Conservation (phyloP, 2,888 invertebrate genomes). For the Entomobrya multifasciata region DNA sequence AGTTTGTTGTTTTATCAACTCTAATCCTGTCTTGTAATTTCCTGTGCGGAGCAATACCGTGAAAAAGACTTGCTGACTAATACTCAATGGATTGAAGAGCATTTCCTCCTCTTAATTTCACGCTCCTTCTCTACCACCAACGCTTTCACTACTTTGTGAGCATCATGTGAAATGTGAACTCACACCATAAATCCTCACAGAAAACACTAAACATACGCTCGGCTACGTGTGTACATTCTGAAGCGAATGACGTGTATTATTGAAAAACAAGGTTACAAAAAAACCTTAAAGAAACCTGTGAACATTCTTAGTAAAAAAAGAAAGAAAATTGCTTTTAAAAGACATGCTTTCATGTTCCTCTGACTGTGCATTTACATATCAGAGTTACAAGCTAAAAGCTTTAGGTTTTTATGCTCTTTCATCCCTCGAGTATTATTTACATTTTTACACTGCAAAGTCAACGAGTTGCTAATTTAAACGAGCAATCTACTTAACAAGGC, state of each 20-base stretch:
- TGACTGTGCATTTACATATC: not conserved
- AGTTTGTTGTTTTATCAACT: conserved; percentile 55
- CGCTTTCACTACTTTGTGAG: conserved; percentile 54
- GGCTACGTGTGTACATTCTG: not conserved
- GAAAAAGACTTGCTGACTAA: conserved; percentile 69
- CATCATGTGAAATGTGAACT: not conserved
- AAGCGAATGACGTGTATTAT: not conserved
- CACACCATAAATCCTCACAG: not conserved
- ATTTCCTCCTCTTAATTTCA: conserved; percentile 78
- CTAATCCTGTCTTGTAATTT: conserved; percentile 69
- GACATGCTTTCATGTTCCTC: conserved; percentile 3
- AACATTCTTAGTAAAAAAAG: conserved; percentile 9
- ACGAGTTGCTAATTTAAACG: conserved; percentile 58
- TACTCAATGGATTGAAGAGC: conserved; percentile 73
- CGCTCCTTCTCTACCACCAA: conserved; percentile 63
- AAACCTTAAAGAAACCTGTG: conserved; percentile 2
- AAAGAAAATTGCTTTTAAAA: conserved; percentile 39
- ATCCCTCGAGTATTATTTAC: conserved; percentile 30
- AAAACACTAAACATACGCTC: not conserved
- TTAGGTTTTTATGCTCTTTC: not conserved
- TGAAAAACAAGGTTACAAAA: not conserved
- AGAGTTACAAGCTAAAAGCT: too few relatives aligned
- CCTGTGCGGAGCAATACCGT: conserved; percentile 66
- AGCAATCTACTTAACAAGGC: conserved; percentile 55
- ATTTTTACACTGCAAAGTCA: conserved; percentile 10